Base-by-base conservation (phyloP, 1,140 invertebrate genomes). In the Magallana gigas region DNA sequence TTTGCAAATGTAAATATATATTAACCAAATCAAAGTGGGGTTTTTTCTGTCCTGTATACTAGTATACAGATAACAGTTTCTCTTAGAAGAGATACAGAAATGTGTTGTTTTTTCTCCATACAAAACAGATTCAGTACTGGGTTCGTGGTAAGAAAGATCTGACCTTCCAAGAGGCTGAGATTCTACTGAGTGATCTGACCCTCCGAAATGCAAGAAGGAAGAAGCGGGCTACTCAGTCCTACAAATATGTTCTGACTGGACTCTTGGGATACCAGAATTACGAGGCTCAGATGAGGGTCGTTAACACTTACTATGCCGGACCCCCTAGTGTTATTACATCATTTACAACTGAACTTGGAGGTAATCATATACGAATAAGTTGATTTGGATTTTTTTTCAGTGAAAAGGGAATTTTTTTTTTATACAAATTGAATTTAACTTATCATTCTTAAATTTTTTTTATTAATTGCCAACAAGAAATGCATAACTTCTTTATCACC, bases 221-320 rank as follows among this genome's bases (percentile, higher is more conserved):
- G 57, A 18, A 86, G 76, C 36, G 71, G 23, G 56, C 85, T 14
- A 88, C 89, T 11, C 88, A 85, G 23, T 80, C 83, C n/a, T 87
- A 90, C 60, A 87, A 16, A 8, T 87, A 86, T 18, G 84, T 71
- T 8, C 84, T 93, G 1, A 85, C 88, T 11, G 87, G 91, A 36
- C 68, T 93, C n/a, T 82, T 90, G 0, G 90, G 91, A 7, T 90
- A 89, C 62, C 91, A 91, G 4, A 59, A 89, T 57, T 90, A 92
- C 83, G 90, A 92, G 88, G 91, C 89, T 1, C 91, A 90, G 58
- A 88, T 92, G 8, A 71, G 88, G 23, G 91, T 92, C 1, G 91
- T 91, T 84, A 93, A 93, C 85, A 92, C 91, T 57, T 91, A 88
- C 68, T 93, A 92, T 82, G 91, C 91, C 3, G 88, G 92, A n/a